Percentiles rank a stretch among this genome's conserved stretches.
Conservation (phyloP, 2,113 vertebrate genomes). For the Platysteira castanea region DNA sequence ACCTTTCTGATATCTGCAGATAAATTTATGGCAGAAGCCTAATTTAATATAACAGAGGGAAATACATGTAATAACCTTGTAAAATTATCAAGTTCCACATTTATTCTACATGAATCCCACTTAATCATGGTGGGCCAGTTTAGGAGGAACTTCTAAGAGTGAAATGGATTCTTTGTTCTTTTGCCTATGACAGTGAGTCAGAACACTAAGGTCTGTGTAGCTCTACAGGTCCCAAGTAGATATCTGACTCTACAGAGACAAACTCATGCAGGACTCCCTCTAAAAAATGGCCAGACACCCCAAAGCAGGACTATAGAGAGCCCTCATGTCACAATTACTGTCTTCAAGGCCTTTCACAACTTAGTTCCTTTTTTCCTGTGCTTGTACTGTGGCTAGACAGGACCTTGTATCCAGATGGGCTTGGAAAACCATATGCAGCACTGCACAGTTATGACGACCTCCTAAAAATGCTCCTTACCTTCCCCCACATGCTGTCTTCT, state of each 20-base stretch:
- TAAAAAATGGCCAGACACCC: background rate
- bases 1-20: constrained; percentile 11
- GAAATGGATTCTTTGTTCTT: background rate
- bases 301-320: background rate
- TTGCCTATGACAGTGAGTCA: background rate
- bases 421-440: background rate
- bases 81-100: background rate
- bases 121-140: background rate
- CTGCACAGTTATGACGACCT: background rate
- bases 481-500: constrained; percentile 10
- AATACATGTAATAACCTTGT: background rate
- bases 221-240: background rate
- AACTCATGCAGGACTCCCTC: background rate
- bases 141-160: background rate
- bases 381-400: background rate
- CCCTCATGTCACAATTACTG: background rate
- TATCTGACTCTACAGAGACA: background rate
- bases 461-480: background rate
- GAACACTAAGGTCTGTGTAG: background rate
- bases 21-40: constrained; percentile 1
- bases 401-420: background rate
- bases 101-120: background rate
- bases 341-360: background rate
- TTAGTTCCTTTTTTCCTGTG: background rate
- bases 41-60: constrained; percentile 8